phyloP scores from a whole-genome alignment of 2,113 vertebrate genomes.

The Barnardius zonarius region DNA sequence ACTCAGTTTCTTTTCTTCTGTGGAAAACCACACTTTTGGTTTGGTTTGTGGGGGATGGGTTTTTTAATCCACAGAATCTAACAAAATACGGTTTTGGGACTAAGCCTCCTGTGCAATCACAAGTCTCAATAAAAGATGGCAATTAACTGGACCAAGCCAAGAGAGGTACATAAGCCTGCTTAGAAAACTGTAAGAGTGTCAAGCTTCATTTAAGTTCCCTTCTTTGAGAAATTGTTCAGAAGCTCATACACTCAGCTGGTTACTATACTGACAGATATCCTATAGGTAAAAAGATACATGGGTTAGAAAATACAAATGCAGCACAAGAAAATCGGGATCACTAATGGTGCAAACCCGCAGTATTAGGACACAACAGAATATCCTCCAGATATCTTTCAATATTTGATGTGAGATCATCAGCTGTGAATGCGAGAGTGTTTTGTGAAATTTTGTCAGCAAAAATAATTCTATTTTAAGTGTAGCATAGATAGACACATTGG shows the following conservation, averaged over 20 bases:
- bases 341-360: neutral
- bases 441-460: neutral
- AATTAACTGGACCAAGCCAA: neutral
- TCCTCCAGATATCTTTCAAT: neutral
- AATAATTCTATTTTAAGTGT: neutral
- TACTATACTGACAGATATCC: neutral
- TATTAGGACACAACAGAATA: neutral
- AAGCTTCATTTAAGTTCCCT: neutral
- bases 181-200: neutral
- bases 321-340: neutral
- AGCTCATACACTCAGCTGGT: neutral
- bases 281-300: neutral
- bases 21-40: neutral
- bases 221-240: neutral
- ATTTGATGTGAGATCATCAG: neutral
- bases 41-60: fast-evolving
- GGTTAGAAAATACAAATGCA: neutral
- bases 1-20: neutral
- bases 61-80: neutral
- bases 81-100: neutral
- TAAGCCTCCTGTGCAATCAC: neutral
- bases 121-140: neutral
- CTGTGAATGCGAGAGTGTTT: neutral
- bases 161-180: neutral
- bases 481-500: neutral